Base-by-base conservation (phyloP, 2,888 invertebrate genomes). In the Agapostemon virescens region DNA sequence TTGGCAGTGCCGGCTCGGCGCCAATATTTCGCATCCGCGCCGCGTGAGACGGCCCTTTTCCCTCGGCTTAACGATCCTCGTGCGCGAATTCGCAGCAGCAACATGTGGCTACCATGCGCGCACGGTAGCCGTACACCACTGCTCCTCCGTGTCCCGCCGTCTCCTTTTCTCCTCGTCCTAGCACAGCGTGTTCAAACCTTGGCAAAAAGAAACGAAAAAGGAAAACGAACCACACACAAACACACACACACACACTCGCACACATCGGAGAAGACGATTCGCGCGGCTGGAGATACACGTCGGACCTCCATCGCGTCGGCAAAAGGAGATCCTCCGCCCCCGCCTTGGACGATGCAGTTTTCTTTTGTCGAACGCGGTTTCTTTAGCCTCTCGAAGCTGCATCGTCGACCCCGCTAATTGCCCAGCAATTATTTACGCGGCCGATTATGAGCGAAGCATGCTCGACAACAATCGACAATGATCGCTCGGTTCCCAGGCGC, bases 401-500 rank as follows among this genome's bases (percentile, higher is more conserved):
- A 20, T 17, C 61, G 42, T 9, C 15, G 30, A 49, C 64, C 20
- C 69, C 0, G 36, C 49, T 55, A 66, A 81, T 73, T 64, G 40
- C 58, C 26, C 30, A 15, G 42, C 63, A 45, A 77, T 81, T 68
- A 71, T 77, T 61, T 55, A 11, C 74, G 42, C 30, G 52, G 71
- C 15, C 67, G 58, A 49, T 73, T 66, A 73, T 55, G 70, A 81
- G 42, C 69, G 40, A 33, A n/a, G 49, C 40, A 70, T 55, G 71
- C 63, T 73, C 55, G 30, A 58, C 82, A 82, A 79, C 76, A 83
- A 82, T 82, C 82, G 82, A 74, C 83, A 74, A 74, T 82, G 71
- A 70, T 30, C 55, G 64, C 75, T 79, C 74, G 74, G 49, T 82
- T 83, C 83, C 82, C 82, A 82, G 71, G 71, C 68, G 45, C 33